Base-by-base conservation (phyloP, 1,140 invertebrate species). In the Neelides sp. region DNA sequence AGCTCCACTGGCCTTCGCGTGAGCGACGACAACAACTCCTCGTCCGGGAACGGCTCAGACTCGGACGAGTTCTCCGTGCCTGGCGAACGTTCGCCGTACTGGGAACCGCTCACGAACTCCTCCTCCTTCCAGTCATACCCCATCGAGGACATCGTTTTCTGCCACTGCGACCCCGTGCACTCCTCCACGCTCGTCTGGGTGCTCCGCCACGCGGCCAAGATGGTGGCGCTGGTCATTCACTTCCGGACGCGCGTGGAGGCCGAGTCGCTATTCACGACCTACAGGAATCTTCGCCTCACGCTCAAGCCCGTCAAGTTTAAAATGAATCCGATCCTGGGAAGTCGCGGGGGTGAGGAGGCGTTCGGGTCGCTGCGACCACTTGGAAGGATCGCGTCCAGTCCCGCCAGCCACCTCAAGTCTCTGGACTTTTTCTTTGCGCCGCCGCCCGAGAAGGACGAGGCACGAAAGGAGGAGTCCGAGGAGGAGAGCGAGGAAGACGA, bases 111-210 rank as follows among this genome's bases (percentile, higher is more conserved):
- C 27, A 54, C 58, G n/a, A 57, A 57, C 28, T 32, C 53, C 15
- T 52, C 48, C n/a, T 55, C 48, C 13, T 57, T 57, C 35, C 55
- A 60, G 26, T 60, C 54, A n/a, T 60, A 60, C 27, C 52, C 55
- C 17, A 54, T 60, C 27, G 52, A 60, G 27, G 58, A 60, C 28
- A 55, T 60, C 8, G 52, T 60, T 24, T 60, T 60, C 35, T 60
- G 58, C 39, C 58, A 60, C 42, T 55, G 55, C 32, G 58, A 60
- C 47, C 26, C 50, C 8, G 35, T 45, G n/a, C 52, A 60, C 27
- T 49, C 58, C 3, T 54, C 54, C 22, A 57, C 53, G 0, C 39
- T 57, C 1, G 58, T 60, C 10, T 60, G 58, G 58, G 58, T 60
- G 10, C 54, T 60, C 20, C 28, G 58, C 3, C 54, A 60, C 22